A percentile compares a stretch with the other conserved stretches of the same genome.
Evolutionary conservation across 2,888 invertebrate species (phyloP).

Genomic region (Cataglyphis livida): DNA sequence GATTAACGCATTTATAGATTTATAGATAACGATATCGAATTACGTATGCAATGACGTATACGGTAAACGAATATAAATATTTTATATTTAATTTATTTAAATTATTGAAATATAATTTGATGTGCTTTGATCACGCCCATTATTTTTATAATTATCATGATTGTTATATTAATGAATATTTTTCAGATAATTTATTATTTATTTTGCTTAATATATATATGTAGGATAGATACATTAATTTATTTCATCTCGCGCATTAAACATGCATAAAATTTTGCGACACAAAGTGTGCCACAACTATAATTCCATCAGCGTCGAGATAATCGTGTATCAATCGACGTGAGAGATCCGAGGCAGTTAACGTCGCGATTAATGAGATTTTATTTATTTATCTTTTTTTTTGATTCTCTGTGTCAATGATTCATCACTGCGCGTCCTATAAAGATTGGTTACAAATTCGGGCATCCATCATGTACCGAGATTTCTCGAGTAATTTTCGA

Average conservation of each 20-base stretch:
- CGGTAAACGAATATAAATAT: conserved; percentile 3
- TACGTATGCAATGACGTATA: conserved; percentile 6
- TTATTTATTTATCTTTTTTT: background rate
- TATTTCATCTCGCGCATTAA: conserved; percentile 9
- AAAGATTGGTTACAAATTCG: background rate
- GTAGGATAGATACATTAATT: conserved; percentile 23
- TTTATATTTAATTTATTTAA: conserved; percentile 28
- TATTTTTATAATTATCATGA: conserved; percentile 24
- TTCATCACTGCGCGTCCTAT: background rate
- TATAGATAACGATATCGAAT: conserved; percentile 17
- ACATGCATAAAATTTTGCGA: background rate
- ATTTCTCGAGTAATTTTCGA: background rate
- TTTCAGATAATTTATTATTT: conserved; percentile 45
- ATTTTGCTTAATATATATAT: conserved; percentile 31
- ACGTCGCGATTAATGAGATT: background rate
- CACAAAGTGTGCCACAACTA: background rate
- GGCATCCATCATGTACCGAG: background rate
- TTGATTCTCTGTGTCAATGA: background rate
- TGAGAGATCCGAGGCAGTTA: conserved; percentile 30
- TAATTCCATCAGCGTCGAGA: conserved; percentile 18
- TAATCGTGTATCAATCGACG: conserved; percentile 22
- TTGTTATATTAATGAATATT: conserved; percentile 26
- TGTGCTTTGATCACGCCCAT: conserved; percentile 5
- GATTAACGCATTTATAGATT: conserved; percentile 27
- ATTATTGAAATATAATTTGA: conserved; percentile 15